Base-by-base conservation (phyloP, 2,797 vertebrate genomes). In the Enteromius mattozi region DNA sequence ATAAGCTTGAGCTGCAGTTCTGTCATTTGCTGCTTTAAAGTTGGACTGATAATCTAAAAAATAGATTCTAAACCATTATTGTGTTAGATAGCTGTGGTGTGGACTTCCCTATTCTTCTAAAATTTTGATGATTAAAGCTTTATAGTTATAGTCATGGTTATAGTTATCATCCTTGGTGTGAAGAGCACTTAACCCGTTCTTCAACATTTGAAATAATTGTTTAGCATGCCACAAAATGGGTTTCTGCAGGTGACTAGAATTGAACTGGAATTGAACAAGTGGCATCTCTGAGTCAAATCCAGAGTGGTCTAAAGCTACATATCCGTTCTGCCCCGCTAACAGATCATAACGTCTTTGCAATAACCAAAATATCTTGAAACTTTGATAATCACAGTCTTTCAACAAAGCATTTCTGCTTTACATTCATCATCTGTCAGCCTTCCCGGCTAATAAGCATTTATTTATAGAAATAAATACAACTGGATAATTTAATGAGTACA, bases 391-490 rank as follows among this genome's bases (percentile, higher is more conserved):
- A 89, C 90, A 83, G 83, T 90, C 87, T 91, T 82, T 66, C 77
- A 71, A 72, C 72, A 82, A 91, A 91, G 83, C 86, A n/a, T 45
- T 81, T 88, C 85, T 77, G 77, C 13, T 85, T 90, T 88, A 93
- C 91, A 93, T 93, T 92, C 88, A 87, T 84, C 42, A 74, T 86
- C 84, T 84, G 79, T 84, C 68, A 82, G 86, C 47, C n/a, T 47
- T 74, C 10, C 56, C 17, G 40, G 79, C 68, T 90, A 54, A 80
- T 35, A 87, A 37, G 56, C 81, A 85, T 89, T 91, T 87, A 88
- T 71, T 33, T 81, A 79, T 68, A 90, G 88, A 40, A 93, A 94
- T 93, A 94, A 94, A 94, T 92, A 94, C 35, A 74, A 51, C 5
- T 8, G n/a, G 47, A 77, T 77, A 16, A 86, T 78, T 87, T 86